These are phyloP conservation scores for Mya arenaria DNA, from an alignment of 1,140 invertebrate species.

Conservation along the genomic window DNA sequence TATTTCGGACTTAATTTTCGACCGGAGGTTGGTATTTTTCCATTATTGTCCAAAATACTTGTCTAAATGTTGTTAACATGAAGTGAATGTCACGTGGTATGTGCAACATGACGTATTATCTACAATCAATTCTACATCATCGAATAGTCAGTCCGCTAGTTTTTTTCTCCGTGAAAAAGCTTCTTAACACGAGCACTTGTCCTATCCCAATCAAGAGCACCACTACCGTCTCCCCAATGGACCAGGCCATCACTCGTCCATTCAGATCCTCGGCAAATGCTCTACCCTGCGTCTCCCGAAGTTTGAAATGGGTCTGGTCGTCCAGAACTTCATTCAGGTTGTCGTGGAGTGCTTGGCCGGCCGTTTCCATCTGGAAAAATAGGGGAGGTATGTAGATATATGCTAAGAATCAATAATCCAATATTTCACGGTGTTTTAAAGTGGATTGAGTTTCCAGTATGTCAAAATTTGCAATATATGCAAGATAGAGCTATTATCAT, in stretches of 20 bases:
- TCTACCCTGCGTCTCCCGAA: constrained; percentile 95
- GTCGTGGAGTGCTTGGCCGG: constrained; percentile 93
- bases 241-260: constrained; percentile 95
- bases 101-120: too few species aligned
- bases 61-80: too few species aligned
- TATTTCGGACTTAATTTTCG: too few species aligned
- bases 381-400: not conserved
- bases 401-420: too few species aligned
- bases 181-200: constrained; percentile 95
- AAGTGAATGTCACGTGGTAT: too few species aligned
- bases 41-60: too few species aligned
- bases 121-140: too few species aligned
- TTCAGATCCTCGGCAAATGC: constrained; percentile 98
- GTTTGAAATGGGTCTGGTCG: constrained; percentile 97
- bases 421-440: too few species aligned
- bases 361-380: constrained; percentile 92
- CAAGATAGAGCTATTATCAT: too few species aligned
- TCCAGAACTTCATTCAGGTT: constrained; percentile 93
- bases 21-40: too few species aligned
- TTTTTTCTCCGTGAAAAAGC: constrained; percentile 96
- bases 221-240: constrained; percentile 92
- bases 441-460: too few species aligned
- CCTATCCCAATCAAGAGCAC: constrained; percentile 92
- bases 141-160: not conserved
- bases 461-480: too few species aligned